Conservation (phyloP, 2,797 vertebrate genomes). For the Chromis chromis region DNA sequence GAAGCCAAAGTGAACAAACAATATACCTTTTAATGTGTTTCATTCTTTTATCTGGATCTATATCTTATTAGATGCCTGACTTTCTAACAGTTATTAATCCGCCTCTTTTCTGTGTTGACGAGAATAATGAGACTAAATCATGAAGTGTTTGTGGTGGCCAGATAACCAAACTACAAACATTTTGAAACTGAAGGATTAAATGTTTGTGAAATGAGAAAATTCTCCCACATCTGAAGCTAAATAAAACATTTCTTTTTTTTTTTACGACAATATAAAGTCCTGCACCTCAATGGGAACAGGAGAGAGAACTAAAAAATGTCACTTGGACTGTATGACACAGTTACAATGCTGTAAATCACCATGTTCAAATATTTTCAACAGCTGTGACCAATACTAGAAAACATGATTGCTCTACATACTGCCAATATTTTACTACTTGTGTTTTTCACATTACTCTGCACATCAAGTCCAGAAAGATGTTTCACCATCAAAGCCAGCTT, state of each 20-base stretch:
- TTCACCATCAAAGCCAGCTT: too few relatives aligned
- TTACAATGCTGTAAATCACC: too few relatives aligned
- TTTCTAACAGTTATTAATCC: constrained; percentile 6
- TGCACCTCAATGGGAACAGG: too few relatives aligned
- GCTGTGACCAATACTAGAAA: too few relatives aligned
- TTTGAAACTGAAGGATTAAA: neutral
- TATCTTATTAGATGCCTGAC: neutral
- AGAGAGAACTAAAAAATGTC: too few relatives aligned
- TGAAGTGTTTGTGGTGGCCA: neutral
- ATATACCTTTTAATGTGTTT: constrained; percentile 2
- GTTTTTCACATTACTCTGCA: too few relatives aligned
- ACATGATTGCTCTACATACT: too few relatives aligned
- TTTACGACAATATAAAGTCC: too few relatives aligned
- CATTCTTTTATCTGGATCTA: constrained; percentile 1
- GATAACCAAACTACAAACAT: neutral
- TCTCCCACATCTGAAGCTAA: neutral
- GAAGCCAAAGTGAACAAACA: neutral
- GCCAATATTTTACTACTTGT: too few relatives aligned
- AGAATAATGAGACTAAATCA: neutral
- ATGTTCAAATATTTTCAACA: too few relatives aligned
- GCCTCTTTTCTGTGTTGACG: neutral
- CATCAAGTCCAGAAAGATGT: too few relatives aligned
- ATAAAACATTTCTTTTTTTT: neutral
- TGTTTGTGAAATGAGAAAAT: constrained; percentile 6
- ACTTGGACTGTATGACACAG: too few relatives aligned